Evolutionary conservation across 2,113 vertebrate genomes (phyloP), one percentile per base, ranked within the genome.

Genomic region (Pelmatolapia mariae): DNA sequence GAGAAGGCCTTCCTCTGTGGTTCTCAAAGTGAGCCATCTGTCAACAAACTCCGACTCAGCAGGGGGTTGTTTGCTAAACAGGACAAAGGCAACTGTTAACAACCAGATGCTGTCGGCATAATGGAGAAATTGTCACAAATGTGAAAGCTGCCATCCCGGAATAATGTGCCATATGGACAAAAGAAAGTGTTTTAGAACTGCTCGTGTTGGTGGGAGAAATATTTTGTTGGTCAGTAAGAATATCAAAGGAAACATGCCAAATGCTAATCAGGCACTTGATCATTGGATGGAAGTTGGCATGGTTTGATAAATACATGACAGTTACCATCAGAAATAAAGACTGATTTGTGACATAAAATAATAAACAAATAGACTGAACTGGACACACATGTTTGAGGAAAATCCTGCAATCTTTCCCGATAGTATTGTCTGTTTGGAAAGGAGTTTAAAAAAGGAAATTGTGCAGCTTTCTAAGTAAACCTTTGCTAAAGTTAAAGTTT

Each of bases 21-120:
- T 76, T 89, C 78, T 92, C 66, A 91, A 79, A 91, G 80, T 4
- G 2, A 93, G 81, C 93, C 93, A 95, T 93, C 93, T 94, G 93
- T 92, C 87, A 85, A 73, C 61, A 85, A 87, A 90, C 29, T 57
- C 81, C 18, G 33, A 66, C 81, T 83, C 88, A 15, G 68, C 88
- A 87, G 85, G 89, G 83, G 68, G 47, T 81, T 89, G 36, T 83
- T 86, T 90, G 80, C 66, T 86, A 53, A 88, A 87, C 85, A 87
- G 84, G 89, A 92, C 86, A 92, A 92, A 91, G 56, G 81, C 52
- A 26, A 92, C 71, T 79, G 80, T 89, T 89, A 31, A 68, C 78
- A 81, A 57, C 63, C 93, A 94, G 92, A 95, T 92, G 91, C 89
- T 91, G 66, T 78, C 18, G 38, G 80, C 22, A 83, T 83, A 87